Conservation (phyloP, 1,140 invertebrate genomes). For the Megathymus violae region DNA sequence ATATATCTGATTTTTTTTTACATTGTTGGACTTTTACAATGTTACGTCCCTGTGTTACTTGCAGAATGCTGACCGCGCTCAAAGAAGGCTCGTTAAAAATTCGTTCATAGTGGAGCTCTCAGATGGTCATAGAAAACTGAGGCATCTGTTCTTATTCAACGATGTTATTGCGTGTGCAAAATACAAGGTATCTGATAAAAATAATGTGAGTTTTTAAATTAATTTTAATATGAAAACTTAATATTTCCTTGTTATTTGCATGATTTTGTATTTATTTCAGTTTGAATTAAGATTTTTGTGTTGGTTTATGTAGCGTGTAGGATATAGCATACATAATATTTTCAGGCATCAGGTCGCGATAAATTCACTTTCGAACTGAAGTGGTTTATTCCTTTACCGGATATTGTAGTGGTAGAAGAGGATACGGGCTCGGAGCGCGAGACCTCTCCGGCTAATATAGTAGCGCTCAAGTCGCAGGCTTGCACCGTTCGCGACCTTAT, state of each 20-base stretch:
- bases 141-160: slow-evolving; percentile 97
- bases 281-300: too few relatives aligned
- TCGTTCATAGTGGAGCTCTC: slow-evolving; percentile 96
- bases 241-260: too few relatives aligned
- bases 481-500: slow-evolving; percentile 94
- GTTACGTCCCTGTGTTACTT: too few relatives aligned
- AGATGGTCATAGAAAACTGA: slow-evolving; percentile 93
- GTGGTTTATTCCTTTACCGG: slow-evolving; percentile 94
- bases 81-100: slow-evolving; percentile 95
- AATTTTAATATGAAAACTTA: too few relatives aligned
- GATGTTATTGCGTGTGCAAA: slow-evolving; percentile 98
- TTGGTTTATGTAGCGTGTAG: too few relatives aligned
- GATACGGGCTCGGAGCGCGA: slow-evolving; percentile 86
- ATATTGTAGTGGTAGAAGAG: slow-evolving; percentile 89
- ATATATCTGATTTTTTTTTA: too few relatives aligned
- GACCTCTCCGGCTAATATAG: slow-evolving; percentile 91
- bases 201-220: slow-evolving; percentile 41
- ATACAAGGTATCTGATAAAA: slow-evolving; percentile 88
- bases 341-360: slow-evolving; percentile 89
- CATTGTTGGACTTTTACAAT: too few relatives aligned
- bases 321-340: slow-evolving; percentile 14
- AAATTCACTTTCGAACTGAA: slow-evolving; percentile 96
- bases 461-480: slow-evolving; percentile 92
- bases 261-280: too few relatives aligned
- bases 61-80: slow-evolving; percentile 90